A percentile compares a stretch with the other conserved stretches of the same genome.
Evolutionary conservation across 2,113 vertebrate genomes (phyloP).

Genomic region (Melospiza melodia): DNA sequence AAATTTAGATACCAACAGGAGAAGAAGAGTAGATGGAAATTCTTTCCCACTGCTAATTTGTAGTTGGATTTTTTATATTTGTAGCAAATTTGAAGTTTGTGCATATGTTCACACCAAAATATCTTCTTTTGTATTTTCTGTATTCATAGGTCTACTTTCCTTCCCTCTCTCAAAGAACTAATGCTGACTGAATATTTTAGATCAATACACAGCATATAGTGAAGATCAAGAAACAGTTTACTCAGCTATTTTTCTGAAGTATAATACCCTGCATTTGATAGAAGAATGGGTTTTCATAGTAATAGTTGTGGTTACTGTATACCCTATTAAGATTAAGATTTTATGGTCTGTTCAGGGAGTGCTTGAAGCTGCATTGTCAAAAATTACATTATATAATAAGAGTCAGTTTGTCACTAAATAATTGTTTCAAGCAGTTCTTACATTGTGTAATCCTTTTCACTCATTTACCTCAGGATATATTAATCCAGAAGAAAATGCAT

Average conservation of each 20-base stretch:
- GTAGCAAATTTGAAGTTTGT: neutral
- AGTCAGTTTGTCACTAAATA: neutral
- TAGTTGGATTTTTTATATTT: neutral
- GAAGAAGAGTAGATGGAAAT: neutral
- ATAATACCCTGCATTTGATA: neutral
- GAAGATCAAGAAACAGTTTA: constrained; percentile 24
- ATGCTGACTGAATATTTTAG: constrained; percentile 38
- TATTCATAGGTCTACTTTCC: neutral
- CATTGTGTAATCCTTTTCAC: neutral
- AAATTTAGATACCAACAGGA: constrained; percentile 26
- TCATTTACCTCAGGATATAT: neutral
- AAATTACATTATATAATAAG: neutral
- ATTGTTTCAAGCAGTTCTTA: neutral
- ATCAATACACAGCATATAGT: neutral
- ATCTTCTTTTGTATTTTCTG: neutral
- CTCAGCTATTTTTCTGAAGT: constrained; percentile 24
- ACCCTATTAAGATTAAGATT: constrained; percentile 29
- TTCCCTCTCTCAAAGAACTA: constrained; percentile 6
- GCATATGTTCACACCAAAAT: neutral
- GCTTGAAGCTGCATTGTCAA: neutral
- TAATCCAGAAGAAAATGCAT: neutral
- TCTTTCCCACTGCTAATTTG: neutral
- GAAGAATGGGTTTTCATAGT: constrained; percentile 11
- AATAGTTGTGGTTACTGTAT: neutral
- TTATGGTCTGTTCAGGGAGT: neutral